Evolutionary conservation across 2,888 invertebrate species (phyloP).

Genomic region (Parasteatoda lunata): DNA sequence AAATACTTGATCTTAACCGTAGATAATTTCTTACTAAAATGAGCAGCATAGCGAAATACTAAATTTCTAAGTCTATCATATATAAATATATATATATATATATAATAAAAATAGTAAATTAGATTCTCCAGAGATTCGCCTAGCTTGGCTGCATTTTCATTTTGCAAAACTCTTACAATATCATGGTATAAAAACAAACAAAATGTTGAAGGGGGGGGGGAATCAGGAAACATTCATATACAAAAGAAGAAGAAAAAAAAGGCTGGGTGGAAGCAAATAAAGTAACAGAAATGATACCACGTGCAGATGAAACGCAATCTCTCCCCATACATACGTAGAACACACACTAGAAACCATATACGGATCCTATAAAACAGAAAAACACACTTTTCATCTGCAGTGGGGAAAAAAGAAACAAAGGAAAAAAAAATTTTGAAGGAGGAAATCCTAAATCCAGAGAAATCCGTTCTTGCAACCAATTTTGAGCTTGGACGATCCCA

Average conservation of each 20-base stretch:
- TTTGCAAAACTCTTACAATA: no score
- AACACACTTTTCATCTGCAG: slow-evolving; percentile 35
- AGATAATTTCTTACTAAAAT: no score
- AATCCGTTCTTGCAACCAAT: slow-evolving; percentile 35
- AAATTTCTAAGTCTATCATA: no score
- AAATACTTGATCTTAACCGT: no score
- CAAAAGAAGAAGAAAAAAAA: not conserved
- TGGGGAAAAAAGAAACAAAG: slow-evolving; percentile 8
- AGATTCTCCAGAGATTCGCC: no score
- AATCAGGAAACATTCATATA: no score
- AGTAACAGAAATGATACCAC: not conserved
- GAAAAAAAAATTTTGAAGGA: slow-evolving; percentile 6
- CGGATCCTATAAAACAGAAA: slow-evolving; percentile 18
- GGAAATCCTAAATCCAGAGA: slow-evolving; percentile 20
- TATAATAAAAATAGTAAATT: no score
- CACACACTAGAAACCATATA: slow-evolving; percentile 31
- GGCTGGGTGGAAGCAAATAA: not conserved
- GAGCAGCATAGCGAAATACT: no score
- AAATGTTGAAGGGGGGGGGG: no score
- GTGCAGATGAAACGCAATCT: not conserved
- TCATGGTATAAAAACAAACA: no score
- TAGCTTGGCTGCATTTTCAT: no score
- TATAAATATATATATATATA: no score
- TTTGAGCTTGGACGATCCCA: slow-evolving; percentile 31
- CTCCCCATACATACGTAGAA: not conserved